Conservation (phyloP, 2,797 vertebrate genomes). For the Podargus strigoides region DNA sequence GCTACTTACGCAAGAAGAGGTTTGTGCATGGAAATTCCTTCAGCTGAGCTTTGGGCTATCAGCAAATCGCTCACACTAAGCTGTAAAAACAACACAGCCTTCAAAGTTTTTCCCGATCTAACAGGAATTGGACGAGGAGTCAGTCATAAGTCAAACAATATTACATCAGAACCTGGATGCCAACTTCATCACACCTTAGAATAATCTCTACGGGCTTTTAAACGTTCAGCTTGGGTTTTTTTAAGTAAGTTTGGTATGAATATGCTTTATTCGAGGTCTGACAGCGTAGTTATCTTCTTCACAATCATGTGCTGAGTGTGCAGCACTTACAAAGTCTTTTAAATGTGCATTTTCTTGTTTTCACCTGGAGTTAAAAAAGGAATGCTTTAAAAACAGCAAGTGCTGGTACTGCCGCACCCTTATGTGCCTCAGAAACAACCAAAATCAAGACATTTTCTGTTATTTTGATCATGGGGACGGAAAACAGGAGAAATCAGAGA, state of each 20-base stretch:
- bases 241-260: background rate
- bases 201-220: background rate
- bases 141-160: background rate
- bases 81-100: background rate
- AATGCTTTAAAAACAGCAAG: background rate
- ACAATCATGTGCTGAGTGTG: background rate
- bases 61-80: background rate
- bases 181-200: background rate
- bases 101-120: background rate
- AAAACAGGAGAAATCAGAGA: background rate
- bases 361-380: constrained; percentile 40
- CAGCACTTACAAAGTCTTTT: constrained; percentile 10
- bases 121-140: background rate
- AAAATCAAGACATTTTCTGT: background rate
- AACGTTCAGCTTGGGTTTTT: background rate
- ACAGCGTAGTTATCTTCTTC: constrained; percentile 9
- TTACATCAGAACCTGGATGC: background rate
- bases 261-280: constrained; percentile 31
- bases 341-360: constrained; percentile 24
- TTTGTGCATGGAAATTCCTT: background rate
- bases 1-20: background rate
- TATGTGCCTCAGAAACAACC: background rate
- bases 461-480: background rate
- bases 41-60: background rate
- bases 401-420: background rate